A percentile compares a stretch with the other conserved stretches of the same genome.
phyloP scores from a whole-genome alignment of 2,888 invertebrate genomes.

The Allophyes oxyacanthae region DNA sequence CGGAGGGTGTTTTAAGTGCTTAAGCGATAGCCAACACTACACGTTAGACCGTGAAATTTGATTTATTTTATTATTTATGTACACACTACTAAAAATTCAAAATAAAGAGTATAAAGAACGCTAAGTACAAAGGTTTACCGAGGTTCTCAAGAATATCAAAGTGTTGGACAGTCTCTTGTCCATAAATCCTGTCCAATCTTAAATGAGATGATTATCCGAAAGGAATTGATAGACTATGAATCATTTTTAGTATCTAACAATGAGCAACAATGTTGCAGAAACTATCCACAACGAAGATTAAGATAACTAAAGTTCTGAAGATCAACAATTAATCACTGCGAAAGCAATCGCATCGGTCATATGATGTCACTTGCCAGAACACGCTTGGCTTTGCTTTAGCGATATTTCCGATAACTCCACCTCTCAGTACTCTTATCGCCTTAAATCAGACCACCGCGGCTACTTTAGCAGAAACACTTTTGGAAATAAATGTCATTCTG shows the following conservation, averaged over 20 bases:
- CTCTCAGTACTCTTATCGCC: constrained; percentile 43
- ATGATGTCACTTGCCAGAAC: constrained; percentile 35
- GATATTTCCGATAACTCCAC: constrained; percentile 46
- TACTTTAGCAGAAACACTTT: constrained; percentile 21
- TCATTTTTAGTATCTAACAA: constrained; percentile 30
- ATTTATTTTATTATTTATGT: too few relatives aligned
- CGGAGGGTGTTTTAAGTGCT: constrained; percentile 74
- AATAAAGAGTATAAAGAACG: too few relatives aligned
- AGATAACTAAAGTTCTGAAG: constrained; percentile 38
- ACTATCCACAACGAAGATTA: constrained; percentile 29
- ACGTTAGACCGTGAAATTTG: constrained; percentile 50
- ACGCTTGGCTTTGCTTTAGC: constrained; percentile 28
- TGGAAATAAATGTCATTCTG: constrained; percentile 28
- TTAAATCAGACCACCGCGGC: constrained; percentile 48
- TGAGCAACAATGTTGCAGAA: constrained; percentile 27
- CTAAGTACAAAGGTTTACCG: constrained; percentile 34
- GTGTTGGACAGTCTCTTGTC: not conserved
- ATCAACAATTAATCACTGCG: constrained; percentile 50
- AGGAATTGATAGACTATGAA: constrained; percentile 31
- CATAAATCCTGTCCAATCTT: not conserved
- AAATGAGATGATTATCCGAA: constrained; percentile 13
- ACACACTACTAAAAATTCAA: too few relatives aligned
- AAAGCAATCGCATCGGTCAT: constrained; percentile 53
- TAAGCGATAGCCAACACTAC: constrained; percentile 51
- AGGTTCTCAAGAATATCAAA: constrained; percentile 13